Conservation (phyloP, 2,113 vertebrate genomes). For the Zonotrichia leucophrys region DNA sequence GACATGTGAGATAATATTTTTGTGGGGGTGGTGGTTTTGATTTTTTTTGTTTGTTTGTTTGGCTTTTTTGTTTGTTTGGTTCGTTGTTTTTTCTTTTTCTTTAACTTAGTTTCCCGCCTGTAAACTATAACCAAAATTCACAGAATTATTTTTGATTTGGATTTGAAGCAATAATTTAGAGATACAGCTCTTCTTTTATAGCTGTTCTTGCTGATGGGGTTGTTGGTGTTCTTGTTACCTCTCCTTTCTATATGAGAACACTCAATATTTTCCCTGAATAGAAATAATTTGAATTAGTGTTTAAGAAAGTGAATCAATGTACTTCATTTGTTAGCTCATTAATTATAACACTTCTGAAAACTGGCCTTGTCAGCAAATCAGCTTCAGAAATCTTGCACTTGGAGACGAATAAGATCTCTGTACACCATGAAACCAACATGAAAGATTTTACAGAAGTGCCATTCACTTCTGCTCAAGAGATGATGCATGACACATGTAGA, state of each 20-base stretch:
- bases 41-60: background rate
- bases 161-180: background rate
- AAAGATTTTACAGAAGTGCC: background rate
- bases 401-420: background rate
- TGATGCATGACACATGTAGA: background rate
- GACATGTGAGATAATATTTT: too few relatives aligned
- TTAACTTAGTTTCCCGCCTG: too few relatives aligned
- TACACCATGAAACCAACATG: background rate
- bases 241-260: background rate
- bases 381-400: background rate
- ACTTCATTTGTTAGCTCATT: background rate
- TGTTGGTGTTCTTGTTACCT: background rate
- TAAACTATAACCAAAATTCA: background rate
- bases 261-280: background rate
- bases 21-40: background rate
- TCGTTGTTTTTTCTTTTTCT: too few relatives aligned
- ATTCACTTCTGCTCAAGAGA: background rate
- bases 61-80: background rate
- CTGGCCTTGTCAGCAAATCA: background rate
- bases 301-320: background rate
- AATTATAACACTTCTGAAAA: background rate
- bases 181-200: background rate
- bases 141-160: background rate
- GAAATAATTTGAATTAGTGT: background rate
- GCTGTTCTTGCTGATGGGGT: background rate